phyloP scores from a whole-genome alignment of 2,113 vertebrate species.

The Oncorhynchus gorbuscha region DNA sequence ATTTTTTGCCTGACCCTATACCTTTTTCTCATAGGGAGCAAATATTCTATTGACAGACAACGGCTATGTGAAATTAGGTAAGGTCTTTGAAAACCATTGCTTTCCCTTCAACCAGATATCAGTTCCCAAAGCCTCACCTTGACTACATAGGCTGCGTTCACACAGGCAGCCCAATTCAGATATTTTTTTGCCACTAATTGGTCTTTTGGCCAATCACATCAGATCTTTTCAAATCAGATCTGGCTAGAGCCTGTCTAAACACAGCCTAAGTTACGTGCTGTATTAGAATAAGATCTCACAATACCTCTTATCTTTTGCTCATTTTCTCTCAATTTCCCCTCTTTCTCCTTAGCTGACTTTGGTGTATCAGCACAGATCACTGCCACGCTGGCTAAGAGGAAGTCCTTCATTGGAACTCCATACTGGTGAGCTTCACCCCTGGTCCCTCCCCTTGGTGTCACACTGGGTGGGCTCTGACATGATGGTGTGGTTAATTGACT shows the following conservation, averaged over 20 bases:
- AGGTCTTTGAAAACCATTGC: conserved; percentile 36
- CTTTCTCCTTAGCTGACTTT: conserved; percentile 83
- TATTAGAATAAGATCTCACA: neutral
- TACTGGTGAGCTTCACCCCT: conserved; percentile 85
- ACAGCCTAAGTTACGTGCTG: neutral
- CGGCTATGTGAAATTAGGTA: conserved; percentile 96
- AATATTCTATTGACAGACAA: conserved; percentile 98
- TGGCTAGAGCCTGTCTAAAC: neutral
- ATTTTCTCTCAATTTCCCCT: neutral
- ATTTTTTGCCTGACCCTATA: neutral
- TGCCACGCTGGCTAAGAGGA: conserved; percentile 96
- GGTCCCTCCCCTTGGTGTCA: neutral
- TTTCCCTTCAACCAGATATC: neutral
- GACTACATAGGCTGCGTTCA: neutral
- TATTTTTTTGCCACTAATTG: no score
- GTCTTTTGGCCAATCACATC: no score
- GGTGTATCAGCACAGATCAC: conserved; percentile 98
- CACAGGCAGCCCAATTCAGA: no score
- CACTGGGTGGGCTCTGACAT: neutral
- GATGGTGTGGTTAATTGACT: neutral
- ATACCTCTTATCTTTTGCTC: conserved; percentile 4
- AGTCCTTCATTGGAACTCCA: conserved; percentile 98
- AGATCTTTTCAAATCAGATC: neutral
- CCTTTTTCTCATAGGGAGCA: conserved; percentile 85
- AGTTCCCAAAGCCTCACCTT: neutral